Evolutionary conservation across 2,113 vertebrate genomes (phyloP).

Genomic region (Chloroceryle aenea): DNA sequence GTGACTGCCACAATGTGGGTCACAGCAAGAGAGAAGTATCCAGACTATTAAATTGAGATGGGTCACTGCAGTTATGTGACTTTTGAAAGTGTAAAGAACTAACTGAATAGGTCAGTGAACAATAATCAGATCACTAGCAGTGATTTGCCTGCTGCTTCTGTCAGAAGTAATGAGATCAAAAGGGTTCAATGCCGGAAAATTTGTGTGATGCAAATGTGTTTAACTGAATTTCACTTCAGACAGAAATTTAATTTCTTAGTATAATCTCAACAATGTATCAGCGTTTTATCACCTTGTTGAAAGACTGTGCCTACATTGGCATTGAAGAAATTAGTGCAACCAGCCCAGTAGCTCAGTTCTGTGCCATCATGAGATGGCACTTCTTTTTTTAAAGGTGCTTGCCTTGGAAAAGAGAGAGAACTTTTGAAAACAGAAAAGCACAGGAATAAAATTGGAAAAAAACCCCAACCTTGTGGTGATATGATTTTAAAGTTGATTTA

Average conservation of each 20-base stretch:
- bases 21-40: neutral
- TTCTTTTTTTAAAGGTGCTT: neutral
- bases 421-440: neutral
- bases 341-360: neutral
- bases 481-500: neutral
- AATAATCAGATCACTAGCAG: neutral
- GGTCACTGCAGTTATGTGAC: neutral
- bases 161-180: neutral
- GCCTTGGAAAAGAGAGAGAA: neutral
- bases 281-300: neutral
- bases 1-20: neutral
- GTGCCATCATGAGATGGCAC: neutral
- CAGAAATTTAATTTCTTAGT: neutral
- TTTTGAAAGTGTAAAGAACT: neutral
- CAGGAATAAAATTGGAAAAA: neutral
- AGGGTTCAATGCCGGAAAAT: neutral
- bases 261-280: neutral
- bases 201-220: neutral
- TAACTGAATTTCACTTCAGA: neutral
- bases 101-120: neutral
- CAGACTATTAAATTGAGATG: neutral
- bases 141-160: neutral
- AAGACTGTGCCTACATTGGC: neutral
- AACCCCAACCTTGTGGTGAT: rapidly evolving
- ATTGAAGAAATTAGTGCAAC: neutral